Conservation (phyloP, 2,797 vertebrate genomes). For the Clarias fuscus region DNA sequence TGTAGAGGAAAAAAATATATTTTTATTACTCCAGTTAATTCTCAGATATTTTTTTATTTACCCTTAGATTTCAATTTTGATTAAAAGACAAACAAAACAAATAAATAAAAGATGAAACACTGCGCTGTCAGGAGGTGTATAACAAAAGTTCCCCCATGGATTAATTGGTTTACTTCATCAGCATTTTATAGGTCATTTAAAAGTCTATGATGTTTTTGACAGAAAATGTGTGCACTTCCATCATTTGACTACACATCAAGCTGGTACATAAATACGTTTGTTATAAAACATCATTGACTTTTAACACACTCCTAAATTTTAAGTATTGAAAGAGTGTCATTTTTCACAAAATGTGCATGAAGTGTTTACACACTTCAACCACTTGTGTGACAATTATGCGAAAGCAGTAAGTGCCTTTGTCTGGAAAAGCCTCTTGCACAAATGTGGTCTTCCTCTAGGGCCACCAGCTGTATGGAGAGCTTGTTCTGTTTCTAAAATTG, state of each 20-base stretch:
- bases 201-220: not conserved
- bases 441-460: slow-evolving; percentile 12
- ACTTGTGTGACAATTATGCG: slow-evolving; percentile 31
- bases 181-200: slow-evolving; percentile 9
- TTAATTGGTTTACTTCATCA: not conserved
- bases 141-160: not conserved
- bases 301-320: slow-evolving; percentile 14
- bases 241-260: not conserved
- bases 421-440: slow-evolving; percentile 12
- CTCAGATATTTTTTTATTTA: not conserved
- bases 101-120: not conserved
- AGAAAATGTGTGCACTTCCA: not conserved
- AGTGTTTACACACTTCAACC: slow-evolving; percentile 26
- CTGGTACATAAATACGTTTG: not conserved
- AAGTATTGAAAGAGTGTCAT: slow-evolving; percentile 8
- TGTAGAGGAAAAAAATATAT: not conserved
- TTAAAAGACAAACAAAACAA: not conserved
- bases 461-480: not conserved
- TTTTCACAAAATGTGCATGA: slow-evolving; percentile 20
- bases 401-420: slow-evolving; percentile 16
- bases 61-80: not conserved
- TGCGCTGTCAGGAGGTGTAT: not conserved
- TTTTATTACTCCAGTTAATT: not conserved
- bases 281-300: slow-evolving; percentile 29
- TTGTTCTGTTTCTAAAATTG: not conserved